Percentiles rank a stretch among this genome's conserved stretches.
phyloP scores from a whole-genome alignment of 2,797 vertebrate genomes.

The Limosa lapponica region DNA sequence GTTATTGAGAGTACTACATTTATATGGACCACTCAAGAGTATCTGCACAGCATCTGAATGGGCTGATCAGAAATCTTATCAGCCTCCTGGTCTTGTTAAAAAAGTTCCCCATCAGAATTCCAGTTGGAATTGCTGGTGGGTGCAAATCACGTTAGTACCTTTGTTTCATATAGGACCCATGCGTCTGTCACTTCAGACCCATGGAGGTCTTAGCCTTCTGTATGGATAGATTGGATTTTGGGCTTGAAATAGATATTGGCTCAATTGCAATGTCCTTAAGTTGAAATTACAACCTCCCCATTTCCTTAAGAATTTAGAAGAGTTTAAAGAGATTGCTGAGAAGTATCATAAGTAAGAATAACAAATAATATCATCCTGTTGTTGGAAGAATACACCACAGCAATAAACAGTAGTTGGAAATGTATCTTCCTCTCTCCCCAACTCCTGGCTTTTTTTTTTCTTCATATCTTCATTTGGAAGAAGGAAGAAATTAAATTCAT shows the following conservation, averaged over 20 bases:
- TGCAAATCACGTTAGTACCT: not conserved
- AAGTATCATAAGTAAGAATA: not conserved
- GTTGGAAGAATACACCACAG: not conserved
- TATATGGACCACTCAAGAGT: not conserved
- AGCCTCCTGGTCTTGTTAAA: not conserved
- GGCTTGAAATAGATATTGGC: not conserved
- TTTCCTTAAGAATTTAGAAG: not conserved
- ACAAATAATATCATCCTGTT: not conserved
- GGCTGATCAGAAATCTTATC: not conserved
- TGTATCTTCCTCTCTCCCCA: not conserved
- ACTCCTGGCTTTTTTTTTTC: not conserved
- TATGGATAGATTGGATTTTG: not conserved
- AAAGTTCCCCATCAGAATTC: not conserved
- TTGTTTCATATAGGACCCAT: not conserved
- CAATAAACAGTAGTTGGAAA: not conserved
- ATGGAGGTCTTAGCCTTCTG: not conserved
- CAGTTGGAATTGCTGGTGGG: not conserved
- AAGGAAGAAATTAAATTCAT: constrained; percentile 10
- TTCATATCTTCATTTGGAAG: not conserved
- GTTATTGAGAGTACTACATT: not conserved
- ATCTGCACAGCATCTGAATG: not conserved
- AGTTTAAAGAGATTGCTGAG: not conserved
- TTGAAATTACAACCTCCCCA: not conserved
- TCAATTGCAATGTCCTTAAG: not conserved
- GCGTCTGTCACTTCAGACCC: not conserved